Percentiles rank a stretch among this genome's conserved stretches.
Conservation (phyloP, 2,113 vertebrate species). For the Hylia prasina region DNA sequence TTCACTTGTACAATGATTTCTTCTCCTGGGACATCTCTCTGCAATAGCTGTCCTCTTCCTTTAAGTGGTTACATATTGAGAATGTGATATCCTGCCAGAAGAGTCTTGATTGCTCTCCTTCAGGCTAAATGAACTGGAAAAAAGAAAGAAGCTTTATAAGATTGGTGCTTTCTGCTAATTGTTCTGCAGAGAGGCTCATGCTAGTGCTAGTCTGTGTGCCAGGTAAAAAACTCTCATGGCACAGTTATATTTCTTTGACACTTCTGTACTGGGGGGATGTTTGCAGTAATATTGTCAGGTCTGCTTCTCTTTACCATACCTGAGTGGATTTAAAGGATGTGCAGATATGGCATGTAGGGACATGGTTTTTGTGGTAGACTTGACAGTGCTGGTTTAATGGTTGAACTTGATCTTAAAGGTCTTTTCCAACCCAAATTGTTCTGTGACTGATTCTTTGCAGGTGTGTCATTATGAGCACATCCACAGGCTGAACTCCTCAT, state of each 20-base stretch:
- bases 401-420: neutral
- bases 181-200: neutral
- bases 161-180: neutral
- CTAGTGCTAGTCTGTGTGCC: neutral
- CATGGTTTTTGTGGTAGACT: neutral
- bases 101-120: slow-evolving; percentile 9
- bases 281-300: neutral
- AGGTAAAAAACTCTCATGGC: neutral
- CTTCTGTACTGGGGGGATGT: neutral
- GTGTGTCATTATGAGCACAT: neutral
- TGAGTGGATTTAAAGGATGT: neutral
- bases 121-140: slow-evolving; percentile 1
- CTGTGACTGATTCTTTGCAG: neutral
- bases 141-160: neutral
- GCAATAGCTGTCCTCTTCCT: slow-evolving; percentile 11
- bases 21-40: slow-evolving; percentile 9
- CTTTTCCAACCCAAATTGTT: neutral
- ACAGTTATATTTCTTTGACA: neutral
- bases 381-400: neutral
- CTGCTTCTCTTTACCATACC: neutral
- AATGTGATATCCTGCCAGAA: slow-evolving; percentile 13
- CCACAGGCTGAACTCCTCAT: neutral
- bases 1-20: neutral
- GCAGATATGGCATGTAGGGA: neutral
- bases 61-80: slow-evolving; percentile 24